A percentile compares a stretch with the other conserved stretches of the same genome.
Conservation (phyloP, 1,140 invertebrate genomes). For the Heliconius nattereri region DNA sequence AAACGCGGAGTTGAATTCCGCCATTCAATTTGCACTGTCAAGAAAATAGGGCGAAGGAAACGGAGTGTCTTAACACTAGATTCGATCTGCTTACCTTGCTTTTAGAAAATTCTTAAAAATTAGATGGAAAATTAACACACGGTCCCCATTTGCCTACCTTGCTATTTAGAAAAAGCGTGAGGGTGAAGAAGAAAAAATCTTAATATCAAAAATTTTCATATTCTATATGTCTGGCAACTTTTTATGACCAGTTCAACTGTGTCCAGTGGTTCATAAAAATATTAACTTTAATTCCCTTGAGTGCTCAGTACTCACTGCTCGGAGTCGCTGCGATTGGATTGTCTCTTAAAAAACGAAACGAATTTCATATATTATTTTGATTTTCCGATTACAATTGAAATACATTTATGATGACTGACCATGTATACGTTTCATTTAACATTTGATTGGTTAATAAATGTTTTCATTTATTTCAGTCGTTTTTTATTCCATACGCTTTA, state of each 20-base stretch:
- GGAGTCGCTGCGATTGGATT: neutral
- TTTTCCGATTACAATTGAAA: neutral
- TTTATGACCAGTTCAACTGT: neutral
- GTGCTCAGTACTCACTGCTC: neutral
- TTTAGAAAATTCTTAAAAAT: too few species aligned
- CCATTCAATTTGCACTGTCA: too few species aligned
- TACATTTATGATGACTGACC: neutral
- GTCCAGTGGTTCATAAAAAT: conserved; percentile 13
- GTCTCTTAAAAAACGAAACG: conserved; percentile 7
- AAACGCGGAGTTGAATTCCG: too few species aligned
- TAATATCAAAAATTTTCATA: neutral
- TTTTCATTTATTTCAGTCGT: neutral
- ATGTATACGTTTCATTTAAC: neutral
- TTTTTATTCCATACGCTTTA: neutral
- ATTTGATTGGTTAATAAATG: neutral
- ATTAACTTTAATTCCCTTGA: conserved; percentile 15
- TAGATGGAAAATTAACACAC: too few species aligned
- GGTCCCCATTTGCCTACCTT: too few species aligned
- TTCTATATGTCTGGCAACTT: neutral
- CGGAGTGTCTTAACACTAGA: too few species aligned
- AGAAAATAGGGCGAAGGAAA: too few species aligned
- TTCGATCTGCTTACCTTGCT: too few species aligned
- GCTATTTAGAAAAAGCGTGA: too few species aligned
- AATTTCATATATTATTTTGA: neutral
- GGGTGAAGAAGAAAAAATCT: neutral